Conservation (phyloP, 2,888 invertebrate genomes). For the Drosophila neonasuta region DNA sequence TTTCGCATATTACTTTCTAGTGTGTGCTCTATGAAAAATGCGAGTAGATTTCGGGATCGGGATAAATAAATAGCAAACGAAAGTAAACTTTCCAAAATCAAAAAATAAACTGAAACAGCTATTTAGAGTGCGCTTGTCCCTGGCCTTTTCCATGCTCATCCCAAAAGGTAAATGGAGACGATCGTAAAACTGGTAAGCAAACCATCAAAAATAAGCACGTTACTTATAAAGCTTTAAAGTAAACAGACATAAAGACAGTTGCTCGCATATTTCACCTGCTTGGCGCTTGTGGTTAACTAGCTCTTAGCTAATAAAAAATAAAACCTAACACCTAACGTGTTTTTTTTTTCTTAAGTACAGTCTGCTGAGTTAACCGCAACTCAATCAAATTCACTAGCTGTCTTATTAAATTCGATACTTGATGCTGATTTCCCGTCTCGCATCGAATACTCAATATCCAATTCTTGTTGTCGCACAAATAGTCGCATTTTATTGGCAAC, state of each 20-base stretch:
- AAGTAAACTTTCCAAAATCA: slow-evolving; percentile 11
- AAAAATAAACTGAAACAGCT: not conserved
- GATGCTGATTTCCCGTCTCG: slow-evolving; percentile 59
- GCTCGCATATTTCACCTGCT: slow-evolving; percentile 23
- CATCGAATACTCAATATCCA: slow-evolving; percentile 55
- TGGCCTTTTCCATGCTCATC: slow-evolving; percentile 12
- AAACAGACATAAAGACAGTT: slow-evolving; percentile 4
- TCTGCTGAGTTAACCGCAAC: slow-evolving; percentile 42
- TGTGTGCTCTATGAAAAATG: slow-evolving; percentile 66
- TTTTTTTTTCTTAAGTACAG: slow-evolving; percentile 13
- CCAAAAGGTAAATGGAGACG: slow-evolving; percentile 5
- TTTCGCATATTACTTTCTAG: slow-evolving; percentile 59
- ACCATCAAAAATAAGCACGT: slow-evolving; percentile 26
- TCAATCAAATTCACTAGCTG: slow-evolving; percentile 45
- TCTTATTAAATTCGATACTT: slow-evolving; percentile 55
- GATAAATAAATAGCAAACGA: slow-evolving; percentile 33
- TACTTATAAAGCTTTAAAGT: slow-evolving; percentile 9
- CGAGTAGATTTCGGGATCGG: slow-evolving; percentile 59
- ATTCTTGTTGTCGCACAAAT: slow-evolving; percentile 25
- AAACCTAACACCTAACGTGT: slow-evolving; percentile 35
- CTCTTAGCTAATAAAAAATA: slow-evolving; percentile 24
- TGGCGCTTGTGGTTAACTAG: slow-evolving; percentile 46
- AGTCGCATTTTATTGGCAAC: slow-evolving; percentile 8
- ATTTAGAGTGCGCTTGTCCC: slow-evolving; percentile 1
- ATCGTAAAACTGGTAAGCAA: slow-evolving; percentile 28